Conservation (phyloP, 1,140 invertebrate species). For the Drosophila nigrodunni region DNA sequence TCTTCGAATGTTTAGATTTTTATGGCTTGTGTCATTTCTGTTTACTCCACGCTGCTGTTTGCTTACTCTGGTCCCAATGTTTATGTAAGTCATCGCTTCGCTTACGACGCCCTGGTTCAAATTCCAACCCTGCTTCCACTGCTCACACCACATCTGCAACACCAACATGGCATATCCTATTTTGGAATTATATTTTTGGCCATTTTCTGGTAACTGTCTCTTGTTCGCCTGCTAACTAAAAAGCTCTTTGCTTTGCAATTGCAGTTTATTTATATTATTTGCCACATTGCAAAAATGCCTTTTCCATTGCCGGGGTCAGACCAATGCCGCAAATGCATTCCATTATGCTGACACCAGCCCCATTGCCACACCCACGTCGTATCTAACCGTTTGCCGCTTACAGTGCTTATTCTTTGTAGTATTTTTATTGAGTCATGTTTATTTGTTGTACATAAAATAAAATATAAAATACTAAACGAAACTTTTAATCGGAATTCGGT, state of each 20-base stretch:
- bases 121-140: background rate
- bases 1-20: constrained; percentile 67
- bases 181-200: constrained; percentile 79
- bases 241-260: constrained; percentile 76
- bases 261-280: constrained; percentile 82
- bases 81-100: constrained; percentile 82
- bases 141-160: background rate
- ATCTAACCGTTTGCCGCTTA: constrained; percentile 15
- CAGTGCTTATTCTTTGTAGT: constrained; percentile 38
- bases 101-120: constrained; percentile 66
- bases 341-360: constrained; percentile 40
- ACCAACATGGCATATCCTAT: constrained; percentile 56
- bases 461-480: constrained; percentile 57
- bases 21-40: constrained; percentile 82
- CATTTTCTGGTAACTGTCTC: constrained; percentile 69
- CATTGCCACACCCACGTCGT: background rate
- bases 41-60: constrained; percentile 69
- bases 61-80: constrained; percentile 69
- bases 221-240: constrained; percentile 62
- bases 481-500: constrained; percentile 49
- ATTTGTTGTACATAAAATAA: constrained; percentile 6
- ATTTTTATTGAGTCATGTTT: constrained; percentile 50
- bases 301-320: constrained; percentile 44
- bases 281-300: constrained; percentile 60
- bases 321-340: constrained; percentile 63